phyloP scores from a whole-genome alignment of 1,140 invertebrate genomes.

The Pristionchus pacificus region DNA sequence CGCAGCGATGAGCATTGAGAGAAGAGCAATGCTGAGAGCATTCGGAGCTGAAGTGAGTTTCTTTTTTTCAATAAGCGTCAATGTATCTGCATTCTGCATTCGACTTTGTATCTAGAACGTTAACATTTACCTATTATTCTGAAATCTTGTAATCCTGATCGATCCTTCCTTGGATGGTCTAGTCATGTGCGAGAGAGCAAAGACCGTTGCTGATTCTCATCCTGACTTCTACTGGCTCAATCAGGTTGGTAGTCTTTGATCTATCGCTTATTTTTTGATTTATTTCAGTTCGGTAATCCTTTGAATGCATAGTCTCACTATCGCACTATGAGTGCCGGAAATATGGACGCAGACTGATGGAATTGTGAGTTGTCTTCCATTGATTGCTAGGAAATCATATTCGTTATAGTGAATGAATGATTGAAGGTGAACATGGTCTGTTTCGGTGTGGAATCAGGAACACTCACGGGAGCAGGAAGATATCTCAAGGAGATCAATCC shows the following conservation, averaged over 20 bases:
- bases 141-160: too few relatives aligned
- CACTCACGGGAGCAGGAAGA: constrained; percentile 29
- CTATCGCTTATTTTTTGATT: constrained; percentile 11
- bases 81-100: too few relatives aligned
- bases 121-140: too few relatives aligned
- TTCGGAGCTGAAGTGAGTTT: constrained; percentile 38
- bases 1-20: not conserved
- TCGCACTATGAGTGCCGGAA: constrained; percentile 48
- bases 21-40: constrained; percentile 33
- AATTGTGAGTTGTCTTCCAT: constrained; percentile 28
- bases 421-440: constrained; percentile 25
- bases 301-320: constrained; percentile 54
- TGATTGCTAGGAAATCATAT: not conserved
- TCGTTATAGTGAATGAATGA: not conserved
- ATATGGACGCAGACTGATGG: constrained; percentile 48
- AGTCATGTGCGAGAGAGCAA: constrained; percentile 36
- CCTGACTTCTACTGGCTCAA: constrained; percentile 38
- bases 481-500: constrained; percentile 38
- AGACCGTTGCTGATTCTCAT: constrained; percentile 34
- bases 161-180: too few relatives aligned
- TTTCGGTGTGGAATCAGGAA: constrained; percentile 38
- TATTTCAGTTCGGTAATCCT: constrained; percentile 47
- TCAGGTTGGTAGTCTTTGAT: constrained; percentile 9
- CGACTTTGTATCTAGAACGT: too few relatives aligned
- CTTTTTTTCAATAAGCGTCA: not conserved